A percentile compares a stretch with the other conserved stretches of the same genome.
Evolutionary conservation across 2,797 vertebrate genomes (phyloP).

Genomic region (Amblyopsis hoosieri): DNA sequence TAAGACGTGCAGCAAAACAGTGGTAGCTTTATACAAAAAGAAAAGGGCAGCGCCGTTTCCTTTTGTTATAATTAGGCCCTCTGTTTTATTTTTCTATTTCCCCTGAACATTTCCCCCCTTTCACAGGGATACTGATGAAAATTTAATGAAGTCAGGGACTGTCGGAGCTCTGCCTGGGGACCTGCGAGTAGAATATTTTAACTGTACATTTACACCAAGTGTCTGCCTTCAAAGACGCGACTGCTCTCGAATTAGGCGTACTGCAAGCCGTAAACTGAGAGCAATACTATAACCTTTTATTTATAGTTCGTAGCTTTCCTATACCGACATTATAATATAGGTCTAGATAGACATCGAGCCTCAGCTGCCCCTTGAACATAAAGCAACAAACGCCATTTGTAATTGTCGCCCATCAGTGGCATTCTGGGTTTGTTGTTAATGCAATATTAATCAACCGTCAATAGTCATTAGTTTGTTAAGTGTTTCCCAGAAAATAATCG

Average conservation of each 20-base stretch:
- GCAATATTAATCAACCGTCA: slow-evolving; percentile 88
- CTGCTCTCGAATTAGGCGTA: slow-evolving; percentile 93
- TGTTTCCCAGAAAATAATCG: slow-evolving; percentile 81
- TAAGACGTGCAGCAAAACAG: slow-evolving; percentile 29
- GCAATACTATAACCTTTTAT: slow-evolving; percentile 73
- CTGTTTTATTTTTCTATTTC: slow-evolving; percentile 83
- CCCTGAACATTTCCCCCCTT: slow-evolving; percentile 79
- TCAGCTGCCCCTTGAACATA: slow-evolving; percentile 53
- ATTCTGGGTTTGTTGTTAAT: slow-evolving; percentile 74
- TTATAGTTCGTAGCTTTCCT: slow-evolving; percentile 58
- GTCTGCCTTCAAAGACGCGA: slow-evolving; percentile 95
- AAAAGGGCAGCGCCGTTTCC: slow-evolving; percentile 77
- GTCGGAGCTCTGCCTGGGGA: slow-evolving; percentile 94
- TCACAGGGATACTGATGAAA: slow-evolving; percentile 97
- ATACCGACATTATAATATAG: slow-evolving; percentile 24
- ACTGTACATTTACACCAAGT: slow-evolving; percentile 99
- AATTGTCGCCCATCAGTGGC: slow-evolving; percentile 60
- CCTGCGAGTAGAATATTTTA: slow-evolving; percentile 95
- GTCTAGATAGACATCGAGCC: slow-evolving; percentile 14
- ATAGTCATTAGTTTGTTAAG: slow-evolving; percentile 86
- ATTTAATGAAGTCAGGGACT: slow-evolving; percentile 98
- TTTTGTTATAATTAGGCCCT: slow-evolving; percentile 85
- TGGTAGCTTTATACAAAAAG: slow-evolving; percentile 62
- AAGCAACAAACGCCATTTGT: slow-evolving; percentile 60
- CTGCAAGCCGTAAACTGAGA: slow-evolving; percentile 84